A percentile compares a stretch with the other conserved stretches of the same genome.
Evolutionary conservation across 2,888 invertebrate species (phyloP).

Genomic region (Tetanocera ferruginea): DNA sequence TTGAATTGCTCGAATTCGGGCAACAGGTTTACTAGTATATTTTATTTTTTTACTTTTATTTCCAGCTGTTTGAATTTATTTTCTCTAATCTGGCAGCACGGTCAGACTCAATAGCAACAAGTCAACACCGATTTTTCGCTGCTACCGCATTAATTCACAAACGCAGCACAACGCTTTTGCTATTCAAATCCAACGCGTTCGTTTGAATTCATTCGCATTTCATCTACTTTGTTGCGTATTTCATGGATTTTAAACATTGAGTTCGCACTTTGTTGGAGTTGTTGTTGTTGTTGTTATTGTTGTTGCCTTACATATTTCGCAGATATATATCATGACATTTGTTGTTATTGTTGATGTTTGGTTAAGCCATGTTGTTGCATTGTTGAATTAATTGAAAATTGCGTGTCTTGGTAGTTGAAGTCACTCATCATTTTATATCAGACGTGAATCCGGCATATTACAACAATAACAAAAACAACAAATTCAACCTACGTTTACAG

Average conservation of each 20-base stretch:
- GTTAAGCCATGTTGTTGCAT: conserved; percentile 33
- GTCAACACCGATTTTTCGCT: too few relatives aligned
- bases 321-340: conserved; percentile 10
- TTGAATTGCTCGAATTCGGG: too few relatives aligned
- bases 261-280: conserved; percentile 29
- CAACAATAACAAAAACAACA: neutral
- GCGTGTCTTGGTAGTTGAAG: conserved; percentile 18
- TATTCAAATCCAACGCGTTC: conserved; percentile 14
- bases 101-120: too few relatives aligned
- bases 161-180: neutral
- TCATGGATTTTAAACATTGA: conserved; percentile 27
- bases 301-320: conserved; percentile 3
- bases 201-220: neutral
- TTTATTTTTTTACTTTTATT: too few relatives aligned
- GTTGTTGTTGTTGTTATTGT: conserved; percentile 37
- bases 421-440: conserved; percentile 22
- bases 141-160: too few relatives aligned
- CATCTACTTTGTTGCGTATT: conserved; percentile 43
- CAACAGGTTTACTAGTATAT: too few relatives aligned
- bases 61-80: too few relatives aligned
- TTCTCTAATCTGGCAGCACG: too few relatives aligned
- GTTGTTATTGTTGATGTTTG: conserved; percentile 29
- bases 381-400: conserved; percentile 41
- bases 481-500: neutral
- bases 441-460: neutral